Conservation (phyloP, 2,113 vertebrate species). For the Orthonyx spaldingii region DNA sequence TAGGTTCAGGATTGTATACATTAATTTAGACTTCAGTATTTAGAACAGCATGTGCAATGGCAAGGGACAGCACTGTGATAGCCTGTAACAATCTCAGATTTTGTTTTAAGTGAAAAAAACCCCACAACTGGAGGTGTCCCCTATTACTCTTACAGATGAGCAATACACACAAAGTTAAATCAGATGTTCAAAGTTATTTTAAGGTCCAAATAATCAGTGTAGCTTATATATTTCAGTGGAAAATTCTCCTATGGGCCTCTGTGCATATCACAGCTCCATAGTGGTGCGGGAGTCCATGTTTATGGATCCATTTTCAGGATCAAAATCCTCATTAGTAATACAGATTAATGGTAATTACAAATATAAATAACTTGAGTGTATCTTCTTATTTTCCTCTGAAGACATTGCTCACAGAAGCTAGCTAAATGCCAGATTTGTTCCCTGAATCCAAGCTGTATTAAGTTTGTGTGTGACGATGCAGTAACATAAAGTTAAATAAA, state of each 20-base stretch:
- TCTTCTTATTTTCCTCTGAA: conserved; percentile 50
- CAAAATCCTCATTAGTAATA: conserved; percentile 61
- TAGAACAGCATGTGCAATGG: not conserved
- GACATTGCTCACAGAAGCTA: conserved; percentile 42
- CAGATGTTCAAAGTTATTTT: conserved; percentile 30
- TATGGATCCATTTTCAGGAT: conserved; percentile 62
- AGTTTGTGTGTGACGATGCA: conserved; percentile 24
- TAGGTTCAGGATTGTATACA: not conserved
- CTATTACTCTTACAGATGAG: not conserved
- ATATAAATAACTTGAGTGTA: conserved; percentile 59
- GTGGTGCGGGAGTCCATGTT: conserved; percentile 27
- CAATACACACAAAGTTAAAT: not conserved
- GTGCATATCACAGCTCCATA: conserved; percentile 18
- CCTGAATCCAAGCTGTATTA: conserved; percentile 50
- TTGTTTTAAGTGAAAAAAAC: not conserved
- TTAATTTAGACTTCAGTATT: not conserved
- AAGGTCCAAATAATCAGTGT: not conserved
- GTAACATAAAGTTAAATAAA: conserved; percentile 48
- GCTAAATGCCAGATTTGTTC: conserved; percentile 38
- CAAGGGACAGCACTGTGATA: not conserved
- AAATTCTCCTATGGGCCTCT: conserved; percentile 54
- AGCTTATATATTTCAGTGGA: conserved; percentile 28
- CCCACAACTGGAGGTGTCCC: not conserved
- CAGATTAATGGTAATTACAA: conserved; percentile 62
- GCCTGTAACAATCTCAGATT: not conserved